phyloP scores from a whole-genome alignment of 2,888 invertebrate species.

The Rhorus exstirpatorius region DNA sequence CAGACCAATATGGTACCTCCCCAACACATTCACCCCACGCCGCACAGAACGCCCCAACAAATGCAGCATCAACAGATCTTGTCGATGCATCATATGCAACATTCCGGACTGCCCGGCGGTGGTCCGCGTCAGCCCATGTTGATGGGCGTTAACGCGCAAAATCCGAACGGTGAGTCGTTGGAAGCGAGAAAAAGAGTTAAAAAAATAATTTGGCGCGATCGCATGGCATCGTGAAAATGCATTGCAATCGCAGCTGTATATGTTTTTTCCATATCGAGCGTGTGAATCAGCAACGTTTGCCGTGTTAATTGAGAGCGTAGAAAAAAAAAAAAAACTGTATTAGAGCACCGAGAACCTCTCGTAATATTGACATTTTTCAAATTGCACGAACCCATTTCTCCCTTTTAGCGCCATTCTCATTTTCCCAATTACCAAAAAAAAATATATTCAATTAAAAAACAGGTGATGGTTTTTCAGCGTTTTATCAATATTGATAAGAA shows the following conservation, averaged over 20 bases:
- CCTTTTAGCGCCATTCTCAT: not conserved
- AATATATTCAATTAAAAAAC: no score
- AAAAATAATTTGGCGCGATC: not conserved
- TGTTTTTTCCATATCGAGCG: constrained; percentile 16
- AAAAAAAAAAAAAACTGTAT: constrained; percentile 7
- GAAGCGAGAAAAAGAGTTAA: not conserved
- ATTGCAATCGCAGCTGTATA: not conserved
- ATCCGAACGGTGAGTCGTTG: constrained; percentile 78
- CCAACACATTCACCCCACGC: constrained; percentile 73
- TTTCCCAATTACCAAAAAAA: constrained; percentile 5
- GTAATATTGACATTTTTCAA: not conserved
- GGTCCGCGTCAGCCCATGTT: constrained; percentile 86
- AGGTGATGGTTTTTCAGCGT: constrained; percentile 34
- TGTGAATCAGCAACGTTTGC: constrained; percentile 19
- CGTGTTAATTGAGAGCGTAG: not conserved
- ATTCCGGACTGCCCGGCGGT: constrained; percentile 82
- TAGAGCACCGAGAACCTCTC: constrained; percentile 23
- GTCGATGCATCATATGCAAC: constrained; percentile 84
- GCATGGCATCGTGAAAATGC: constrained; percentile 8
- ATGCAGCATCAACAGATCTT: constrained; percentile 83
- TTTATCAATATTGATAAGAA: no score
- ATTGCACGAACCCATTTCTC: constrained; percentile 38
- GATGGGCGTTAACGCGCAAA: constrained; percentile 87
- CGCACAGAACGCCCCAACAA: constrained; percentile 81
- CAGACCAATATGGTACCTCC: constrained; percentile 84